Evolutionary conservation across 1,140 invertebrate species (phyloP).

Genomic region (Diorhabda elongata): DNA sequence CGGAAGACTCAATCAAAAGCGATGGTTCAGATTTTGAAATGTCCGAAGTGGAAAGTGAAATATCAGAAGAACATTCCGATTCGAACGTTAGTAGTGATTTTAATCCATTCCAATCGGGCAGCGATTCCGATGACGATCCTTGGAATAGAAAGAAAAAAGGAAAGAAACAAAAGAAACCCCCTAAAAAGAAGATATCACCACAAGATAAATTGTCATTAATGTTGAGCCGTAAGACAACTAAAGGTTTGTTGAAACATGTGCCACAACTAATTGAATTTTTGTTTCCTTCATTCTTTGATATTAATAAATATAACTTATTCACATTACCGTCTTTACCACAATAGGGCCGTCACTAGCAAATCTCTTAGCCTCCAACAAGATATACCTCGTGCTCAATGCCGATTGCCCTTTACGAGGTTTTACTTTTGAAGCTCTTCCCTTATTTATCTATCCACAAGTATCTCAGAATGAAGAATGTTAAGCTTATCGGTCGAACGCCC

Average conservation of each 20-base stretch:
- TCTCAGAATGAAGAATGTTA: too few species aligned
- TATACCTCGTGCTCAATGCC: too few species aligned
- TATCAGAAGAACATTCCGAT: slow-evolving; percentile 60
- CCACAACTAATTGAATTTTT: neutral
- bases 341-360: too few species aligned
- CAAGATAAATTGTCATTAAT: slow-evolving; percentile 73
- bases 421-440: too few species aligned
- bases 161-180: slow-evolving; percentile 65
- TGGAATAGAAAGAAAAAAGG: slow-evolving; percentile 74
- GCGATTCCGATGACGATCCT: slow-evolving; percentile 81
- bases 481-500: too few species aligned
- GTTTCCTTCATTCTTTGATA: neutral
- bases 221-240: slow-evolving; percentile 55
- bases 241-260: slow-evolving; percentile 8
- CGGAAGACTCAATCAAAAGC: slow-evolving; percentile 54
- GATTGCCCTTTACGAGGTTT: too few species aligned
- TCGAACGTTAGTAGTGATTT: slow-evolving; percentile 73
- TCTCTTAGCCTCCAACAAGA: too few species aligned
- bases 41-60: slow-evolving; percentile 55
- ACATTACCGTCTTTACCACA: too few species aligned
- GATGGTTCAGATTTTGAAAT: slow-evolving; percentile 61
- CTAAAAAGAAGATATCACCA: slow-evolving; percentile 63
- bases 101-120: slow-evolving; percentile 81
- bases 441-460: too few species aligned
- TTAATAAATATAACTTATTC: too few species aligned